phyloP scores from a whole-genome alignment of 2,113 vertebrate genomes.

The Dipodomys spectabilis region DNA sequence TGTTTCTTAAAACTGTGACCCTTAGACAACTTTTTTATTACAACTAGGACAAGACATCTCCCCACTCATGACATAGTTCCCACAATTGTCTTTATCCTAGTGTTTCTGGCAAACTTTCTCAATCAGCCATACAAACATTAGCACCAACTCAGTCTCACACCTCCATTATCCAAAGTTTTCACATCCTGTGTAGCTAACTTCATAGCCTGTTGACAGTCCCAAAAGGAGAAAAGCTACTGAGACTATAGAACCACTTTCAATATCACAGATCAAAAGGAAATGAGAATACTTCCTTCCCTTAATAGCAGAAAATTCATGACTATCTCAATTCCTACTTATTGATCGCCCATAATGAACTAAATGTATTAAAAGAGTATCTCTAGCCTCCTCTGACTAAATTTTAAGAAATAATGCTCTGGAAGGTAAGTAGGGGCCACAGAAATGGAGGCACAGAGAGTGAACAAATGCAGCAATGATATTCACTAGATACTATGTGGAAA shows the following conservation, averaged over 20 bases:
- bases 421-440: too few relatives aligned
- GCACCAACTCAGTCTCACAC: constrained; percentile 8
- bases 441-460: too few relatives aligned
- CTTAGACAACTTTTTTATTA: background rate
- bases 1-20: constrained; percentile 20
- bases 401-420: background rate
- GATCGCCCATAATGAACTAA: background rate
- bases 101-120: constrained; percentile 50
- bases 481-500: too few relatives aligned
- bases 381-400: background rate
- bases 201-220: background rate
- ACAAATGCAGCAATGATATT: too few relatives aligned
- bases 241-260: constrained; percentile 22
- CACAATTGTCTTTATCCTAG: background rate
- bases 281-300: background rate
- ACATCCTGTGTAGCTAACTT: constrained; percentile 33
- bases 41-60: too few relatives aligned
- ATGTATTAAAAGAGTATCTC: background rate
- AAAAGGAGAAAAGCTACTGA: constrained; percentile 45
- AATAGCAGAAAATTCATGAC: background rate
- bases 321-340: background rate
- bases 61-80: too few relatives aligned
- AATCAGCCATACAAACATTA: constrained; percentile 38
- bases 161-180: constrained; percentile 4
- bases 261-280: constrained; percentile 49